Conservation (phyloP, 2,888 invertebrate genomes). For the Argynnis bischoffii region DNA sequence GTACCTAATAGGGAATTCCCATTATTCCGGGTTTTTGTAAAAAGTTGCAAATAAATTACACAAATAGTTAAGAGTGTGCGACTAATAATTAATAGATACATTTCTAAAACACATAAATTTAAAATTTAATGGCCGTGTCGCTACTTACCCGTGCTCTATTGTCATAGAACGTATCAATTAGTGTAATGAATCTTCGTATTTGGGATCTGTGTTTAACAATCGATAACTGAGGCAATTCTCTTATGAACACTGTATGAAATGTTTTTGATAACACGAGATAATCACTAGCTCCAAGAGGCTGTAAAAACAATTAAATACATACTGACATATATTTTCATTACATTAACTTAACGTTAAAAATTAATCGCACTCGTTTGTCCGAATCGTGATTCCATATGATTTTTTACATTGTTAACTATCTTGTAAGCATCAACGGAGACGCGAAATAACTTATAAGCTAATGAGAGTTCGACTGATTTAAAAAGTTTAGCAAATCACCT, state of each 20-base stretch:
- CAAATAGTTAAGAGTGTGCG: neutral
- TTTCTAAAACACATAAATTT: neutral
- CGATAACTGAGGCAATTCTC: conserved; percentile 93
- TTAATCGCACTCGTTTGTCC: too few relatives aligned
- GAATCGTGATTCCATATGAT: too few relatives aligned
- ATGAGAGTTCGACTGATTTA: too few relatives aligned
- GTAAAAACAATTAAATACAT: conserved; percentile 48
- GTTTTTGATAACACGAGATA: conserved; percentile 95
- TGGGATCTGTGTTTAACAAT: conserved; percentile 89
- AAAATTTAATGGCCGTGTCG: neutral
- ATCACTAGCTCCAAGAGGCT: conserved; percentile 97
- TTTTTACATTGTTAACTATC: too few relatives aligned
- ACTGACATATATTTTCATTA: too few relatives aligned
- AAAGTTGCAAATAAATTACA: too few relatives aligned
- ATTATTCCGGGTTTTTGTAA: too few relatives aligned
- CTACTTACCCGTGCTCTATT: conserved; percentile 87
- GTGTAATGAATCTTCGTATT: conserved; percentile 95
- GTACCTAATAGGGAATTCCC: too few relatives aligned
- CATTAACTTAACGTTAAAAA: too few relatives aligned
- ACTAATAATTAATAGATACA: neutral
- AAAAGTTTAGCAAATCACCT: too few relatives aligned
- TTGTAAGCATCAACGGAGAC: too few relatives aligned
- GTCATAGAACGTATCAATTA: conserved; percentile 98
- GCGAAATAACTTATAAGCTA: too few relatives aligned
- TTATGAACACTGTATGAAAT: conserved; percentile 97